phyloP scores from a whole-genome alignment of 2,797 vertebrate species.

The Cynopterus sphinx region DNA sequence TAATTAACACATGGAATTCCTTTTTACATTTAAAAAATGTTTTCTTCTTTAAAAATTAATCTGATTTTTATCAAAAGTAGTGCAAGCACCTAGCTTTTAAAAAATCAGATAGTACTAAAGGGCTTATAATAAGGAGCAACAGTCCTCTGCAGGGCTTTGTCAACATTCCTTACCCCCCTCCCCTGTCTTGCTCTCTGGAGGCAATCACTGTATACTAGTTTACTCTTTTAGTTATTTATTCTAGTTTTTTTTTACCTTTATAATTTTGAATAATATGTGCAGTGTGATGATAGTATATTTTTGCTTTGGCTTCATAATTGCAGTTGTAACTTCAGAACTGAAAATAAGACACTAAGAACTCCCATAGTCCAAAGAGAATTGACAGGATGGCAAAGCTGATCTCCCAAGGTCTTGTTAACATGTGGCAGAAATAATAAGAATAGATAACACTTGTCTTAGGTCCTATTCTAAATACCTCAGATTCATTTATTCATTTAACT shows the following conservation, averaged over 20 bases:
- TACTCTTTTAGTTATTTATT: neutral
- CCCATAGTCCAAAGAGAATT: neutral
- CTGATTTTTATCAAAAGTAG: slow-evolving; percentile 56
- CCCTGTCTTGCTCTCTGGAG: neutral
- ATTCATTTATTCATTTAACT: slow-evolving; percentile 5
- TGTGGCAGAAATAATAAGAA: slow-evolving; percentile 23
- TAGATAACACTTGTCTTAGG: neutral
- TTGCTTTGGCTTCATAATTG: slow-evolving; percentile 51
- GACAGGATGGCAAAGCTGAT: slow-evolving; percentile 26
- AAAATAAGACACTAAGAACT: slow-evolving; percentile 61
- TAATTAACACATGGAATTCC: slow-evolving; percentile 7
- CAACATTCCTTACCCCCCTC: neutral
- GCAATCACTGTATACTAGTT: neutral
- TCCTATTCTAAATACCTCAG: neutral
- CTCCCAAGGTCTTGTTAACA: neutral
- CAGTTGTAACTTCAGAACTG: slow-evolving; percentile 23
- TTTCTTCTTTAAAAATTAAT: slow-evolving; percentile 45
- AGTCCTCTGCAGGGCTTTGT: neutral
- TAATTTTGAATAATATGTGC: slow-evolving; percentile 33
- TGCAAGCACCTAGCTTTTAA: slow-evolving; percentile 25
- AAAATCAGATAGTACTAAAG: slow-evolving; percentile 21
- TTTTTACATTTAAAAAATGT: neutral
- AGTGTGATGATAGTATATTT: slow-evolving; percentile 28
- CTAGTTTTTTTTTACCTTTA: slow-evolving; percentile 21
- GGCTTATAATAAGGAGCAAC: neutral